Evolutionary conservation across 2,888 invertebrate species (phyloP).

Genomic region (Clusia tigrina): DNA sequence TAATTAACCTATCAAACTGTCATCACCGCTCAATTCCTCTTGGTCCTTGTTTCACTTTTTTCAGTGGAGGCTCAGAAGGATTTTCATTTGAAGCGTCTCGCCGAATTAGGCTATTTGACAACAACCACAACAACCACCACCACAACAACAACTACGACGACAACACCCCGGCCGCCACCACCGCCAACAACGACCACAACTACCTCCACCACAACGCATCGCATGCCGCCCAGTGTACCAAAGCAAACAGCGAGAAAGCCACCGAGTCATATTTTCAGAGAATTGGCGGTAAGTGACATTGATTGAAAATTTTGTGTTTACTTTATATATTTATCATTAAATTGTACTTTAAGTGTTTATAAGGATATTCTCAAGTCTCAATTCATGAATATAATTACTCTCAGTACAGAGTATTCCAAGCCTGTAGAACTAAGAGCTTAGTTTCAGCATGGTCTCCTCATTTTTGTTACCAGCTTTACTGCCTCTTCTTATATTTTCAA

Average conservation of each 20-base stretch:
- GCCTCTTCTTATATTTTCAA: too few species aligned
- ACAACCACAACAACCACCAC: slow-evolving; percentile 65
- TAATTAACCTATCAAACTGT: too few species aligned
- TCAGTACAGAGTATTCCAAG: too few species aligned
- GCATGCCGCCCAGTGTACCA: slow-evolving; percentile 59
- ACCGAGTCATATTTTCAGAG: slow-evolving; percentile 51
- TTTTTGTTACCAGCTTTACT: too few species aligned
- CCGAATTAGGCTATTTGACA: slow-evolving; percentile 66
- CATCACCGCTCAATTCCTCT: too few species aligned
- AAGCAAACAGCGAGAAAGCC: slow-evolving; percentile 52
- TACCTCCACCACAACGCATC: slow-evolving; percentile 58
- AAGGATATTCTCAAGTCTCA: too few species aligned
- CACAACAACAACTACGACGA: slow-evolving; percentile 67
- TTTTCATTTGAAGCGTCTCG: slow-evolving; percentile 74
- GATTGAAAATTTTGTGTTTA: background rate
- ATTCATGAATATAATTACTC: too few species aligned
- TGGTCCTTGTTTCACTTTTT: slow-evolving; percentile 48
- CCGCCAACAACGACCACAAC: slow-evolving; percentile 51
- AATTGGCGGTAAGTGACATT: slow-evolving; percentile 48
- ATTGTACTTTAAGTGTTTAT: too few species aligned
- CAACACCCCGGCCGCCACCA: slow-evolving; percentile 48
- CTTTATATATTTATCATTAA: background rate
- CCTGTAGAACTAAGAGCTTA: too few species aligned
- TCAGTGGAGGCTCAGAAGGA: slow-evolving; percentile 89
- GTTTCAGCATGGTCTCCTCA: too few species aligned